Conservation (phyloP, 1,140 invertebrate species). For the Rhopalosiphum maidis region DNA sequence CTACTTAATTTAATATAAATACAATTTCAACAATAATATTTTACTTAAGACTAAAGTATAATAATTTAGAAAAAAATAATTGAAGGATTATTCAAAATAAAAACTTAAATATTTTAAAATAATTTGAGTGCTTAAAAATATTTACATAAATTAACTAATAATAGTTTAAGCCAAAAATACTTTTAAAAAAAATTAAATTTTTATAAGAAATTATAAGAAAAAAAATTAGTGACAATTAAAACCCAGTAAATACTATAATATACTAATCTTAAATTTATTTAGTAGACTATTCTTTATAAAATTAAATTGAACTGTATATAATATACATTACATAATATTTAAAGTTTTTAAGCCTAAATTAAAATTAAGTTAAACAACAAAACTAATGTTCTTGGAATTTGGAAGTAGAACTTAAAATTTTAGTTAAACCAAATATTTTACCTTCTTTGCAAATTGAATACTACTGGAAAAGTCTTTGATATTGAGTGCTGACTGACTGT, state of each 20-base stretch:
- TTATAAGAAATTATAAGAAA: background rate
- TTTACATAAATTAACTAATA: background rate
- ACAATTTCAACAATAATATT: background rate
- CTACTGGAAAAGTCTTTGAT: constrained; percentile 78
- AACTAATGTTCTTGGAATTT: background rate
- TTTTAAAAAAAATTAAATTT: too few species aligned
- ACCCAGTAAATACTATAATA: background rate
- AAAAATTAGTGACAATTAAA: too few species aligned
- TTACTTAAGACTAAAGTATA: background rate
- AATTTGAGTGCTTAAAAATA: background rate
- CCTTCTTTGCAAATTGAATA: constrained; percentile 74
- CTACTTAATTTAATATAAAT: background rate
- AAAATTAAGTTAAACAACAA: background rate
- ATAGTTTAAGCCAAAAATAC: too few species aligned
- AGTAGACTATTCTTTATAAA: background rate
- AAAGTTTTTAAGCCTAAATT: constrained; percentile 25
- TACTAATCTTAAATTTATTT: background rate
- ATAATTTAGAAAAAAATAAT: background rate
- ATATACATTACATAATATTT: constrained; percentile 65
- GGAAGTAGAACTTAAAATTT: background rate
- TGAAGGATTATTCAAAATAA: background rate
- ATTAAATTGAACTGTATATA: background rate
- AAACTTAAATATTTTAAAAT: background rate
- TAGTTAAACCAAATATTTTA: constrained; percentile 60
- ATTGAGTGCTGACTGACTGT: constrained; percentile 75